Evolutionary conservation across 1,140 invertebrate genomes (phyloP), one percentile per base, ranked within the genome.

Genomic region (Trichonephila clavata): DNA sequence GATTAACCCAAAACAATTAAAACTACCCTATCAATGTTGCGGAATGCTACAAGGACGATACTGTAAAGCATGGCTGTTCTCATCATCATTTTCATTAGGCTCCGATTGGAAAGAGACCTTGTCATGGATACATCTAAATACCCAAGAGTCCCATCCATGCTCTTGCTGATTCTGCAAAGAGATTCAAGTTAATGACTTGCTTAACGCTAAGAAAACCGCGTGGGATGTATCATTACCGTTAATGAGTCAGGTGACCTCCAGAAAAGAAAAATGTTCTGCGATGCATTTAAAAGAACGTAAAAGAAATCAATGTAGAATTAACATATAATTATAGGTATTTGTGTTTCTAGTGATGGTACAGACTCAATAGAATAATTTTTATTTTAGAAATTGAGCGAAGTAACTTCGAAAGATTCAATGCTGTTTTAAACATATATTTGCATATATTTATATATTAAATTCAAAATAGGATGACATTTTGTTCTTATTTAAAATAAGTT

Each of bases 61-160:
- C 27, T 77, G 27, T 50, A 50, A 5, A 24, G 43, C 57, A 60
- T 10, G 24, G 16, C 14, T 39, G 71, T 43, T 61, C 32, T 84
- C 90, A 84, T 92, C 90, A 83, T 92, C 90, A 92, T 92, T 80
- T 92, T 92, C 90, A 92, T 92, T 92, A 92, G 59, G 60, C 20
- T 50, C 60, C 59, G 10, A 83, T 63, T 39, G 24, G 80, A 57
- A 21, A 18, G 60, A 65, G 20, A n/a, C 60, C 71, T n/a, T 27
- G 39, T 71, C 65, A 60, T 81, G 71, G 50, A 90, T 80, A 80
- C 71, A 16, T 81, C 27, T 50, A 39, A 90, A 90, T 60, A n/a
- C 90, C 60, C 90, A 10, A 10, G 90, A 80, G 90, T 14, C 80
- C 39, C 43, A 83, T 92, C 50, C 43, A n/a, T 50, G 59, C 18